These are phyloP conservation scores for Ceyx margarethae DNA, from an alignment of 2,113 vertebrate species.

Conservation along the genomic window DNA sequence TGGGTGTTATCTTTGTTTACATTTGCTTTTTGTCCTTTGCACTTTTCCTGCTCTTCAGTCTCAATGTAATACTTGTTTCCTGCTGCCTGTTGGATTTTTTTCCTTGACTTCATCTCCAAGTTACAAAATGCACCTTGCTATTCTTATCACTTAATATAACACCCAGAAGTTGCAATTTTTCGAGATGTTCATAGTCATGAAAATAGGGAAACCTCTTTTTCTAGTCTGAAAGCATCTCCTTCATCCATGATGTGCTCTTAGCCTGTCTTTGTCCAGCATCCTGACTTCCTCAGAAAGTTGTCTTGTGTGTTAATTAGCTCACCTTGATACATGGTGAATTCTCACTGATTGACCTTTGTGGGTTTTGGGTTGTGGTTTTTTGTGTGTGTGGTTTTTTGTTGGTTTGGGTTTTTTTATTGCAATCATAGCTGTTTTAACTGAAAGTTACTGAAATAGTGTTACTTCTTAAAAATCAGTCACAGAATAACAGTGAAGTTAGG, in stretches of 20 bases:
- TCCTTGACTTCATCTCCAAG: background rate
- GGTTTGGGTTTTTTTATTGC: background rate
- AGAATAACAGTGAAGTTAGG: background rate
- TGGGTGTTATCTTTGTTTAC: background rate
- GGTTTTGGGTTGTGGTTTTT: background rate
- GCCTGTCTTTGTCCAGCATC: background rate
- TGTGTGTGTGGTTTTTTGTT: background rate
- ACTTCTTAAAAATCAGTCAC: background rate
- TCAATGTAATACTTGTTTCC: background rate
- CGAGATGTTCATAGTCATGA: background rate
- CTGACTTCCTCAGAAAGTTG: background rate
- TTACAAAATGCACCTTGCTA: background rate
- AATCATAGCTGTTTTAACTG: background rate
- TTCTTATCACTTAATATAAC: background rate
- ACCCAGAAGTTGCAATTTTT: background rate
- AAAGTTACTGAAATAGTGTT: background rate
- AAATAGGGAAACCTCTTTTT: background rate
- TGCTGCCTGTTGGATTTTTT: background rate
- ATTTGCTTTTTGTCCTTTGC: background rate
- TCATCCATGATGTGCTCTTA: background rate
- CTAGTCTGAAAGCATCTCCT: background rate
- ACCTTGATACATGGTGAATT: background rate
- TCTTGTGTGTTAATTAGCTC: background rate
- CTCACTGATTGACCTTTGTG: background rate
- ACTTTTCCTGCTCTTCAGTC: background rate